Evolutionary conservation across 2,797 vertebrate genomes (phyloP), one percentile per base, ranked within the genome.

Genomic region (Gymnocypris eckloni): DNA sequence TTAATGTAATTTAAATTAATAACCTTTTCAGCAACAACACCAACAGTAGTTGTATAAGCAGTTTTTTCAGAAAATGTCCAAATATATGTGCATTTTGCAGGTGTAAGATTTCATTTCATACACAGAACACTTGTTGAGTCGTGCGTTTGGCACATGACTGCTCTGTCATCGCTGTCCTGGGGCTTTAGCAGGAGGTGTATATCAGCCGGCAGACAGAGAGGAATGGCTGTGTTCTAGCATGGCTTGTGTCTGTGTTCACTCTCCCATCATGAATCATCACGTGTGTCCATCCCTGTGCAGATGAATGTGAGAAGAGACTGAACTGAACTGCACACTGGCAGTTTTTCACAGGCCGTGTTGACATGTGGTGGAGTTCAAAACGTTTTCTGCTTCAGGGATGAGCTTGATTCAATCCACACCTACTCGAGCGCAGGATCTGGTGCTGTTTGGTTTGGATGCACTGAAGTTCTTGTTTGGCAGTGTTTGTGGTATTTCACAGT

Each of bases 201-300:
- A 75, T 82, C 70, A 41, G 66, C 15, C 22, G 10, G 37, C 22
- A 59, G 69, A 71, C 67, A 73, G 50, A n/a, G 41, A 75, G 69
- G 69, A 59, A 72, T 82, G 52, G 28, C 50, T 72, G 22, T 43
- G 67, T 43, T 71, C 37, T 71, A 37, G 50, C 50, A 72, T 56
- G 80, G 37, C 13, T 72, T 20, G 67, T 33, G 80, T 83, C 70
- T 16, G 18, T 15, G 18, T 61, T 45, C 59, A 66, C 9, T 52
- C 82, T 83, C 82, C 71, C 28, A 1, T 76, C 64, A 83, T 76
- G 20, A 73, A 76, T 83, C 82, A 18, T 18, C 33, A 15, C 15
- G 6, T 13, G 56, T 52, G 56, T 76, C 59, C n/a, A 10, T 76
- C 82, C 67, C 33, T 48, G 37, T n/a, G 12, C n/a, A 75, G 56